Percentiles rank a stretch among this genome's conserved stretches.
These are phyloP conservation scores for Leptinotarsa haldemani DNA, from an alignment of 2,888 invertebrate species.

Conservation along the genomic window DNA sequence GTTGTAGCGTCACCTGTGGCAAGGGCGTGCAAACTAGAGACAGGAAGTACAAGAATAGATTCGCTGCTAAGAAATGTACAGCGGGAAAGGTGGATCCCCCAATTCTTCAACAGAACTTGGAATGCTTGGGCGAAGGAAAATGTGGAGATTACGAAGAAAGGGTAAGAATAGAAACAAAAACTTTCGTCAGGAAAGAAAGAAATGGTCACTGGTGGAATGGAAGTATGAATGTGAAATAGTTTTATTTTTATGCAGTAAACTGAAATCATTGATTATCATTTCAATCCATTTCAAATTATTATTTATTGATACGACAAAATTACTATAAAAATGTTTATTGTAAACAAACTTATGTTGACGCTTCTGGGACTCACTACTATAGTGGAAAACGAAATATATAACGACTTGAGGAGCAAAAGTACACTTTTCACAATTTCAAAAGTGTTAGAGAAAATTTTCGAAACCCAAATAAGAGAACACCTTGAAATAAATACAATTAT, in stretches of 20 bases:
- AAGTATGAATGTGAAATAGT: too few species aligned
- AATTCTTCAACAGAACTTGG: conserved; percentile 66
- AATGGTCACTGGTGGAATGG: too few species aligned
- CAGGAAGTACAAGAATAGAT: conserved; percentile 73
- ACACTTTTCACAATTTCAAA: not conserved
- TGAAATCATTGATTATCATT: too few species aligned
- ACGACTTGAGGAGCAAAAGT: not conserved
- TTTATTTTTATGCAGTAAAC: too few species aligned
- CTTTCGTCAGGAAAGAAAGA: too few species aligned
- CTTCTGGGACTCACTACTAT: too few species aligned
- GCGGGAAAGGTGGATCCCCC: conserved; percentile 64
- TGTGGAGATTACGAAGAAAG: conserved; percentile 56
- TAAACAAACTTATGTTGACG: too few species aligned
- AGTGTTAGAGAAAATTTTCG: not conserved
- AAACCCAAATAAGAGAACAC: not conserved
- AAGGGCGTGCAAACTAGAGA: conserved; percentile 78
- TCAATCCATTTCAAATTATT: too few species aligned
- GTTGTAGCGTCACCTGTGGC: conserved; percentile 81
- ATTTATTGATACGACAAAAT: too few species aligned
- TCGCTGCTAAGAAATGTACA: conserved; percentile 75
- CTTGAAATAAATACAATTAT: too few species aligned
- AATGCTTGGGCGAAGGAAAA: conserved; percentile 63
- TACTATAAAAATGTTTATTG: too few species aligned
- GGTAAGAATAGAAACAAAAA: conserved; percentile 25
- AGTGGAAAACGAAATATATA: too few species aligned